Percentiles rank a stretch among this genome's conserved stretches.
phyloP scores from a whole-genome alignment of 2,888 invertebrate genomes.

The Protonemura montana region DNA sequence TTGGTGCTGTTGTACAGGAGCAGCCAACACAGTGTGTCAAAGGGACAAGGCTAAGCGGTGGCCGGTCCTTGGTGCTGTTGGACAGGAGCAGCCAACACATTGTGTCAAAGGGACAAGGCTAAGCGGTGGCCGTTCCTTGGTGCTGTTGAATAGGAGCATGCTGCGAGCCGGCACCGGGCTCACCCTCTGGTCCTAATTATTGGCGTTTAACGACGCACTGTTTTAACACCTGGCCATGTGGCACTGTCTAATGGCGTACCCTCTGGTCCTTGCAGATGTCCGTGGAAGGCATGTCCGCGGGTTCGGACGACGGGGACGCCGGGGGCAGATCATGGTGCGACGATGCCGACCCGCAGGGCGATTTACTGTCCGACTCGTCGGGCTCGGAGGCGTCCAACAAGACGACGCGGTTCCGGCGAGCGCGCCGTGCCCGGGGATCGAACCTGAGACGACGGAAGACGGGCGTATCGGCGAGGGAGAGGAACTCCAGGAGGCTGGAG shows the following conservation, averaged over 20 bases:
- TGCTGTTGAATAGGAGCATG: too few relatives aligned
- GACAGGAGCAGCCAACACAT: too few relatives aligned
- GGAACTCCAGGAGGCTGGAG: constrained; percentile 75
- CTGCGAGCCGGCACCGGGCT: too few relatives aligned
- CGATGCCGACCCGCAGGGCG: constrained; percentile 41
- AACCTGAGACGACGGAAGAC: constrained; percentile 61
- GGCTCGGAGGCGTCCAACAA: constrained; percentile 26
- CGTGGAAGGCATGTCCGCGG: constrained; percentile 45
- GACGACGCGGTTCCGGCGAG: constrained; percentile 4
- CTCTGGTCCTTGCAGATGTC: constrained; percentile 10
- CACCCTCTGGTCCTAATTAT: too few relatives aligned
- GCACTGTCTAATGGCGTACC: background rate
- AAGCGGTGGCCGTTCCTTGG: too few relatives aligned
- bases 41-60: too few relatives aligned
- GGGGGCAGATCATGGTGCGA: constrained; percentile 42
- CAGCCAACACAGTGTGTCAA: too few relatives aligned
- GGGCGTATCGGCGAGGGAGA: constrained; percentile 71
- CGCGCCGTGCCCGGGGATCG: background rate
- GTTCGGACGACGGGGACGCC: constrained; percentile 44
- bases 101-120: too few relatives aligned
- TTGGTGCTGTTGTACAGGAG: too few relatives aligned
- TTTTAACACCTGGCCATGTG: too few relatives aligned
- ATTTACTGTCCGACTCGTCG: constrained; percentile 33
- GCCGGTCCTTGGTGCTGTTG: too few relatives aligned
- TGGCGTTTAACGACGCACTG: too few relatives aligned